Evolutionary conservation across 2,797 vertebrate genomes (phyloP).

Genomic region (Eulemur rubriventer): DNA sequence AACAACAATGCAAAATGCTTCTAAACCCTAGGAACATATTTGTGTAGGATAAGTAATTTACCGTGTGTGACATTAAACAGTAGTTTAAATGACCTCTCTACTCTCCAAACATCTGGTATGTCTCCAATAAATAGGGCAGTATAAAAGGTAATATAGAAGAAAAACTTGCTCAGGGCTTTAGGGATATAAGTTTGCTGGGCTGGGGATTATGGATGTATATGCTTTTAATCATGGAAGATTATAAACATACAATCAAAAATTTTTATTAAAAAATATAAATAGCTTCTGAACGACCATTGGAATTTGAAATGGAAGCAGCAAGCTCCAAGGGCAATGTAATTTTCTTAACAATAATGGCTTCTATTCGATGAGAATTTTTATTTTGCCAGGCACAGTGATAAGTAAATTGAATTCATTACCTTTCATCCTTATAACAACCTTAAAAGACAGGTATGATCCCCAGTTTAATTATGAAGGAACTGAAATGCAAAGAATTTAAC

Average conservation of each 20-base stretch:
- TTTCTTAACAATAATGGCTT: slow-evolving; percentile 48
- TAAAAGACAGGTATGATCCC: not conserved
- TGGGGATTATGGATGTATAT: slow-evolving; percentile 66
- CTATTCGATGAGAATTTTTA: not conserved
- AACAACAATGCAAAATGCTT: slow-evolving; percentile 49
- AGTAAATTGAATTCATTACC: slow-evolving; percentile 51
- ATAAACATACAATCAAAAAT: slow-evolving; percentile 60
- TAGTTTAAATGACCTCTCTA: slow-evolving; percentile 60
- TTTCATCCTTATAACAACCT: slow-evolving; percentile 15
- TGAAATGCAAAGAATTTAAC: not conserved
- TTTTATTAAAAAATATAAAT: slow-evolving; percentile 73
- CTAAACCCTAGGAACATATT: slow-evolving; percentile 15
- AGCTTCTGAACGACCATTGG: slow-evolving; percentile 38
- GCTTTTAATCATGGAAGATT: slow-evolving; percentile 74
- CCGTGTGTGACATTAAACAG: slow-evolving; percentile 24
- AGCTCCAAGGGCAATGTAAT: slow-evolving; percentile 27
- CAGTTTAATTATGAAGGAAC: slow-evolving; percentile 32
- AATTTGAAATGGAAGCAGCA: slow-evolving; percentile 40
- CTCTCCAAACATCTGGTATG: slow-evolving; percentile 69
- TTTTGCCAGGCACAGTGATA: not conserved
- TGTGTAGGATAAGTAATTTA: slow-evolving; percentile 63
- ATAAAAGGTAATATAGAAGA: slow-evolving; percentile 62
- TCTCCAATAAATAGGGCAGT: slow-evolving; percentile 57
- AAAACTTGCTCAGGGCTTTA: slow-evolving; percentile 67
- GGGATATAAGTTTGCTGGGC: slow-evolving; percentile 24